Conservation (phyloP, 2,888 invertebrate genomes). For the Limenitis camilla region DNA sequence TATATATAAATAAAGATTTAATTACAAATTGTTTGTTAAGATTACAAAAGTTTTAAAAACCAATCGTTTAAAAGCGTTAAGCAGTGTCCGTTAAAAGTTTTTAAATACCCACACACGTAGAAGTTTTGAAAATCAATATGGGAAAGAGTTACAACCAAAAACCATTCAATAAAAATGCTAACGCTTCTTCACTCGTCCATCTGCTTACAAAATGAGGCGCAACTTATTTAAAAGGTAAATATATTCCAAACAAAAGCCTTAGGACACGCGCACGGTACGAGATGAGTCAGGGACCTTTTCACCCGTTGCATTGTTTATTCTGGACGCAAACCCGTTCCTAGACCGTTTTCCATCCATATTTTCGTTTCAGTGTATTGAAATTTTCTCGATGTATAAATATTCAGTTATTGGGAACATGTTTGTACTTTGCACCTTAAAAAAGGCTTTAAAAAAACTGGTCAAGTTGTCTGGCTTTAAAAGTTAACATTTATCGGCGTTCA, state of each 20-base stretch:
- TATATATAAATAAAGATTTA: no score
- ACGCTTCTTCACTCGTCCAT: conserved; percentile 9
- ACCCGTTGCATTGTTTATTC: conserved; percentile 59
- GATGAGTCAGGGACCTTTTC: conserved; percentile 69
- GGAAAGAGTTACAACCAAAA: conserved; percentile 16
- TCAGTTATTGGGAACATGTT: conserved; percentile 27
- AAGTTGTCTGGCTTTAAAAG: neutral
- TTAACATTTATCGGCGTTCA: conserved; percentile 15
- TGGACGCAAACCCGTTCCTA: conserved; percentile 48
- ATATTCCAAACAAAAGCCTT: conserved; percentile 60
- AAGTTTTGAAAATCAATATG: neutral
- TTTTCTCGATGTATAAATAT: conserved; percentile 41
- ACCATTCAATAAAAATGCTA: conserved; percentile 21
- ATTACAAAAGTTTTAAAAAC: no score
- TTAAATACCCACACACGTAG: neutral
- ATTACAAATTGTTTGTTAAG: no score
- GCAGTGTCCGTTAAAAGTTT: neutral
- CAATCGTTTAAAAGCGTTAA: no score
- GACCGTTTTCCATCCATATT: conserved; percentile 51
- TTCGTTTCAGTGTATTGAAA: conserved; percentile 38
- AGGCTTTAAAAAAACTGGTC: neutral
- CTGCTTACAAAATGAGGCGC: conserved; percentile 16
- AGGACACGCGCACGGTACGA: conserved; percentile 36
- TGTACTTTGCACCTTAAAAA: neutral
- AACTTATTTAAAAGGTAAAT: conserved; percentile 47